A percentile compares a stretch with the other conserved stretches of the same genome.
Evolutionary conservation across 2,113 vertebrate species (phyloP).

Genomic region (Uria lomvia): DNA sequence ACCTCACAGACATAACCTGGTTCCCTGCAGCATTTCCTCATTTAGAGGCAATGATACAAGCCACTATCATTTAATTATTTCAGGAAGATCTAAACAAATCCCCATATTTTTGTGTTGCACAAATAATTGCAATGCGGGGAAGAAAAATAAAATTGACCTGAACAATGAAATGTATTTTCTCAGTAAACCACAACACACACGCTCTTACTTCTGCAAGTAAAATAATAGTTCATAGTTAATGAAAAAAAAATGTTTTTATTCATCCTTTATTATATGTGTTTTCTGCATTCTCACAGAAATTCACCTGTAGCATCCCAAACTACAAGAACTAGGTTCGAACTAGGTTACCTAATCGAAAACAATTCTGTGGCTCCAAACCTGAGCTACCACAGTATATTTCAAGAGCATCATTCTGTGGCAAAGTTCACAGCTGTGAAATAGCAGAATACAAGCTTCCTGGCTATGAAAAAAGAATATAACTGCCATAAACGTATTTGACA

Average conservation of each 20-base stretch:
- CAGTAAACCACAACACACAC: neutral
- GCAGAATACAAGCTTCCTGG: neutral
- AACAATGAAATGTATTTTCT: neutral
- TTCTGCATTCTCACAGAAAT: neutral
- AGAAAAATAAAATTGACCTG: neutral
- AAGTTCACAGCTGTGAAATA: neutral
- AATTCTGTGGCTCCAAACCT: neutral
- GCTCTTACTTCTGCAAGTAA: neutral
- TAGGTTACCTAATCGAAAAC: neutral
- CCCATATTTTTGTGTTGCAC: neutral
- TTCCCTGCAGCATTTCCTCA: neutral
- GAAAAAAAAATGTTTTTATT: neutral
- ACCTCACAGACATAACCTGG: neutral
- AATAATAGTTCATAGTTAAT: neutral
- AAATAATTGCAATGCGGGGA: neutral
- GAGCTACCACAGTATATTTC: neutral
- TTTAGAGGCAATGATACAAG: neutral
- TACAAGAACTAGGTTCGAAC: neutral
- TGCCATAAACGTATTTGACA: neutral
- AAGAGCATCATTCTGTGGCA: neutral
- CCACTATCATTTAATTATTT: neutral
- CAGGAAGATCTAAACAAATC: neutral
- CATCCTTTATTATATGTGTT: neutral
- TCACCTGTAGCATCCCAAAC: neutral
- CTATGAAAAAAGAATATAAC: neutral